phyloP scores from a whole-genome alignment of 2,113 vertebrate species.

The Catharus minimus region DNA sequence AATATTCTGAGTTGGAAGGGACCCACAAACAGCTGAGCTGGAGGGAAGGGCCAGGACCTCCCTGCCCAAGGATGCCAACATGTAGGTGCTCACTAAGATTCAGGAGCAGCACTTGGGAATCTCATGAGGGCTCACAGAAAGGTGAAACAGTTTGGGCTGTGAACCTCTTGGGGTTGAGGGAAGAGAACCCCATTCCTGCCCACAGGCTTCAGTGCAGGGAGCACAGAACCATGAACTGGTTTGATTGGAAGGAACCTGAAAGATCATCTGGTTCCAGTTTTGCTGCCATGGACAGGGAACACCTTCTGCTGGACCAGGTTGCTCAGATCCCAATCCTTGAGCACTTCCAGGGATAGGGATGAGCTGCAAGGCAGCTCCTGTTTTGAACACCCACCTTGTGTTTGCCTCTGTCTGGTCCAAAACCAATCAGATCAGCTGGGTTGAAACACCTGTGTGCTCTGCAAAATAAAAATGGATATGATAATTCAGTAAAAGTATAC shows the following conservation, averaged over 20 bases:
- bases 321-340: neutral
- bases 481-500: neutral
- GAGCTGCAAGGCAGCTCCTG: neutral
- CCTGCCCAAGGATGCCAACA: neutral
- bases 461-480: neutral
- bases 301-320: neutral
- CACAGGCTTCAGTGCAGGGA: neutral
- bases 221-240: neutral
- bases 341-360: neutral
- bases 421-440: fast-evolving
- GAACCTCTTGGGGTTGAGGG: neutral
- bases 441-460: neutral
- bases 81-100: fast-evolving
- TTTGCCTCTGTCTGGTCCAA: neutral
- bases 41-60: neutral
- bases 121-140: neutral
- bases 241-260: neutral
- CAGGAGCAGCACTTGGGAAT: neutral
- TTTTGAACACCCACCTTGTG: neutral
- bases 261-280: neutral
- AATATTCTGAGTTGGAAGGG: neutral
- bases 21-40: neutral
- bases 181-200: neutral
- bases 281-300: neutral
- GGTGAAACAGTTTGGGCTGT: neutral